Percentiles rank a stretch among this genome's conserved stretches.
These are phyloP conservation scores for Andricus curvator DNA, from an alignment of 2,888 invertebrate species.

Conservation along the genomic window DNA sequence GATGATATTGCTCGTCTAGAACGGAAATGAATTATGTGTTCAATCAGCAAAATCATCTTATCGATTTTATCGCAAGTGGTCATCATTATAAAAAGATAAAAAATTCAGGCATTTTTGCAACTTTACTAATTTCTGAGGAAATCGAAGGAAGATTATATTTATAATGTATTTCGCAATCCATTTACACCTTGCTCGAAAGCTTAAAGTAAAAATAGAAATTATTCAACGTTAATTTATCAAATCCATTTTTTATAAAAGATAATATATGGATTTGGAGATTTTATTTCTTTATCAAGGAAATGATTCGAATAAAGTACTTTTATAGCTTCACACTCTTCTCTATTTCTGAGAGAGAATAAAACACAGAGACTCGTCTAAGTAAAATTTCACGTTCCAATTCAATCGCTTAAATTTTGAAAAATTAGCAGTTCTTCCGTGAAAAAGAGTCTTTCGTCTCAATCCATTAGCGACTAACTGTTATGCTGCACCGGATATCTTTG, in stretches of 20 bases:
- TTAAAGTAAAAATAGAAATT: not conserved
- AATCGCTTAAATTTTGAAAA: not conserved
- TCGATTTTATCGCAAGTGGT: conserved; percentile 14
- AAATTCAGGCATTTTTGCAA: not conserved
- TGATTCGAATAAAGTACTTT: too few species aligned
- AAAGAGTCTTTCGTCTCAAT: conserved; percentile 25
- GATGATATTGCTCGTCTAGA: not conserved
- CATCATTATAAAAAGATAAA: conserved; percentile 16
- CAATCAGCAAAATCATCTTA: conserved; percentile 1
- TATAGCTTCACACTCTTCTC: too few species aligned
- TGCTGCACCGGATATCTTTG: not conserved
- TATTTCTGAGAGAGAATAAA: too few species aligned
- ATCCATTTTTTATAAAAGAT: too few species aligned
- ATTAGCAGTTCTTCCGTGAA: conserved; percentile 6
- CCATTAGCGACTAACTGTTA: conserved; percentile 28
- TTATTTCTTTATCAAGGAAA: too few species aligned
- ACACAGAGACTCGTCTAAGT: not conserved
- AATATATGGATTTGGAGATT: too few species aligned
- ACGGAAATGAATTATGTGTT: conserved; percentile 6
- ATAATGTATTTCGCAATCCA: conserved; percentile 1
- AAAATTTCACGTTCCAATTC: not conserved
- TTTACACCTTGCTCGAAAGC: not conserved
- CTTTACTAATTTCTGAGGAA: not conserved
- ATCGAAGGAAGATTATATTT: conserved; percentile 2
- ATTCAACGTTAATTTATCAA: not conserved